These are phyloP conservation scores for Catharus fuscescens DNA, from an alignment of 2,113 vertebrate genomes.

Conservation along the genomic window DNA sequence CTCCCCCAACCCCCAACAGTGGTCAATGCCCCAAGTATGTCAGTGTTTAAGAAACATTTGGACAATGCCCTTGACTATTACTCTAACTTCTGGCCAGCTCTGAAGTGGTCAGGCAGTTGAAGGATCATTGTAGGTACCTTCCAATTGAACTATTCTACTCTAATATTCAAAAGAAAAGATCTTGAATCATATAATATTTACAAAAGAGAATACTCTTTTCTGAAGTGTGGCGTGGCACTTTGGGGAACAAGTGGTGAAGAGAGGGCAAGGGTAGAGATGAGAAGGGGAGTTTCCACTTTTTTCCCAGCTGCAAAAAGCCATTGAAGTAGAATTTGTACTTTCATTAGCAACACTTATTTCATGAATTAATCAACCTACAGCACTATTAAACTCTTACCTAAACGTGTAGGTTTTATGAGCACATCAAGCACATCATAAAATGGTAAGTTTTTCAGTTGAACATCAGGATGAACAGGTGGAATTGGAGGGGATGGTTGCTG, in stretches of 20 bases:
- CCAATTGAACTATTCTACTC: not conserved
- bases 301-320: not conserved
- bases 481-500: constrained; percentile 86
- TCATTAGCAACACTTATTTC: not conserved
- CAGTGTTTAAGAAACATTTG: not conserved
- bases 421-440: constrained; percentile 96
- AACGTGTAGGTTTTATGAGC: constrained; percentile 93
- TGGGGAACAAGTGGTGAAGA: not conserved
- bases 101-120: not conserved
- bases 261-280: not conserved
- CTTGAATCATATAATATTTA: not conserved
- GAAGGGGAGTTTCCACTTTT: not conserved
- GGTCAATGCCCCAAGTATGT: not conserved
- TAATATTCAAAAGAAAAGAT: not conserved
- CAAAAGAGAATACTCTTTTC: not conserved
- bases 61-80: not conserved
- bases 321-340: not conserved
- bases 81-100: not conserved
- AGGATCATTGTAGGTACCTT: not conserved
- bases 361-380: not conserved
- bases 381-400: constrained; percentile 79
- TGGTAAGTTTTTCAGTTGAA: constrained; percentile 90
- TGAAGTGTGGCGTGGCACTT: not conserved
- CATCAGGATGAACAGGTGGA: constrained; percentile 94
- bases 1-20: too few relatives aligned